Percentiles rank a stretch among this genome's conserved stretches.
These are phyloP conservation scores for Rhabdornis inornatus DNA, from an alignment of 2,113 vertebrate genomes.

Conservation along the genomic window DNA sequence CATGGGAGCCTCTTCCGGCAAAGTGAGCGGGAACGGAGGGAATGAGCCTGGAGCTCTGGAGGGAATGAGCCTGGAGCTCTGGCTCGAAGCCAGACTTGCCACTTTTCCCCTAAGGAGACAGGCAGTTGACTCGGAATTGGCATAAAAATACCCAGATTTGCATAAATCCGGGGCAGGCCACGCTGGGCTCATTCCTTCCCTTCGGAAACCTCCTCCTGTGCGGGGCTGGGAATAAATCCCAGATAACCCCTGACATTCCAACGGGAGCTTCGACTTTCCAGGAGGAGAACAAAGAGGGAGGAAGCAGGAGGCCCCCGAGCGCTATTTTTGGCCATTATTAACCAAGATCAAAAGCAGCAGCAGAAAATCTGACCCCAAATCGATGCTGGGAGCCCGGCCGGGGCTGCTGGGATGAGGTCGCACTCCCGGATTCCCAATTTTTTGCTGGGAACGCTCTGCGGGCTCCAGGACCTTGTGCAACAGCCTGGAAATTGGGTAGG, in stretches of 20 bases:
- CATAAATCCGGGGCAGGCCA: conserved; percentile 32
- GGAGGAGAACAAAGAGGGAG: background rate
- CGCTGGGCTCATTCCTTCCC: background rate
- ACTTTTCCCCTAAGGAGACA: conserved; percentile 4
- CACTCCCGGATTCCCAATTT: background rate
- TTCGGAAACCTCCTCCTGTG: background rate
- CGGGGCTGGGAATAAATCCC: background rate
- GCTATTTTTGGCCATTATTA: background rate
- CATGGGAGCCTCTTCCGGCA: fast-evolving
- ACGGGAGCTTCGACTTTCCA: background rate
- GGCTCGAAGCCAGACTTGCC: conserved; percentile 20
- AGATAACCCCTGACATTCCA: background rate
- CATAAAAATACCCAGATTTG: conserved; percentile 34
- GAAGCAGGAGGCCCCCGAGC: background rate
- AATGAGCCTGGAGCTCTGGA: background rate
- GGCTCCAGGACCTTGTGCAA: background rate
- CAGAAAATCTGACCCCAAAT: background rate
- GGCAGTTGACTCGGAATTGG: conserved; percentile 26
- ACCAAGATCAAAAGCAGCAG: background rate
- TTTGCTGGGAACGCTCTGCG: background rate
- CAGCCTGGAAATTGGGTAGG: background rate
- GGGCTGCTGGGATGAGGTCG: background rate
- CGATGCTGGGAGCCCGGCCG: fast-evolving
- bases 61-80: background rate
- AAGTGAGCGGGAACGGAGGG: fast-evolving